phyloP scores from a whole-genome alignment of 2,113 vertebrate species.

The Cynopterus brachyotis region DNA sequence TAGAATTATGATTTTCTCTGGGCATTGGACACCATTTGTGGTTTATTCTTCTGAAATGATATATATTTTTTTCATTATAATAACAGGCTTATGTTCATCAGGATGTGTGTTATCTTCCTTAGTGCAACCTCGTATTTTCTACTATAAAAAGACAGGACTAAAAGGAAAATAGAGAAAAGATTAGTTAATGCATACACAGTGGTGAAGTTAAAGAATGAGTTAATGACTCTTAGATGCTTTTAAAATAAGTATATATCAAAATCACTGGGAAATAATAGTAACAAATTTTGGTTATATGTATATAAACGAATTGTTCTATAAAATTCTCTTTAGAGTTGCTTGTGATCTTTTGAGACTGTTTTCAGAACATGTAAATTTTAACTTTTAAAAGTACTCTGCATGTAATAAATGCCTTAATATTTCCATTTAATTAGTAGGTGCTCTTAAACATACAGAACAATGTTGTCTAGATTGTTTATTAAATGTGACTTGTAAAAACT shows the following conservation, averaged over 20 bases:
- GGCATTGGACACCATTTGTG: constrained; percentile 72
- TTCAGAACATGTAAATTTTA: neutral
- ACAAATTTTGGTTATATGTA: neutral
- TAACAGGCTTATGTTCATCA: constrained; percentile 70
- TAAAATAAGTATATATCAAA: neutral
- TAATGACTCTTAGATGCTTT: neutral
- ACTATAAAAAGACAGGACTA: neutral
- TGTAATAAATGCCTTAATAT: neutral
- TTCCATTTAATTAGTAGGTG: neutral
- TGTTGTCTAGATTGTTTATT: neutral
- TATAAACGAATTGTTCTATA: neutral
- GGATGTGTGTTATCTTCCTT: constrained; percentile 55
- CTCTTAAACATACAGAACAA: constrained; percentile 2
- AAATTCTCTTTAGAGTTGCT: neutral
- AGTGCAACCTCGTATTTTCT: constrained; percentile 54
- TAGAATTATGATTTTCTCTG: constrained; percentile 80
- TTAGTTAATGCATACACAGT: constrained; percentile 10
- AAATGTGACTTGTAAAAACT: constrained; percentile 9
- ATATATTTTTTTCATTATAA: constrained; percentile 74
- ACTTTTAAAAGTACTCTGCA: constrained; percentile 2
- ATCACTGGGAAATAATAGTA: constrained; percentile 10
- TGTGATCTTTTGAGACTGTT: neutral
- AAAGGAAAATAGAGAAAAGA: neutral
- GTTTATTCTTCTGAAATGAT: constrained; percentile 73
- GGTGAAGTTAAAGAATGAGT: neutral